Conservation (phyloP, 2,888 invertebrate species). For the Trachelus iudaicus region DNA sequence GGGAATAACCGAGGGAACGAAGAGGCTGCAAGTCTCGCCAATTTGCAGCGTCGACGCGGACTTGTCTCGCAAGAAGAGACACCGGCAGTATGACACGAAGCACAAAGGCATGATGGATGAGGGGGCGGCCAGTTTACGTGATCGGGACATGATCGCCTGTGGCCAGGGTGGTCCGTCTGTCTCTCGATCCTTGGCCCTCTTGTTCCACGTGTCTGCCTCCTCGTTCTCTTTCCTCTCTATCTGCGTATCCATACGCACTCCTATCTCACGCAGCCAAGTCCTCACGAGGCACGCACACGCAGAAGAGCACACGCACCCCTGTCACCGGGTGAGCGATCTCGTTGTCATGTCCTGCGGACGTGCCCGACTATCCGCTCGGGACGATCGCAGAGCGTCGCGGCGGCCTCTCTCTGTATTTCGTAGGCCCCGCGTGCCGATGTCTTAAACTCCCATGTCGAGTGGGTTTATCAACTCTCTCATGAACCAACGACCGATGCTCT, state of each 20-base stretch:
- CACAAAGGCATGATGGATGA: conserved; percentile 63
- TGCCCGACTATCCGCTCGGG: conserved; percentile 29
- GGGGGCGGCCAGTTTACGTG: conserved; percentile 65
- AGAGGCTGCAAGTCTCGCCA: neutral
- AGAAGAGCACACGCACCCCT: conserved; percentile 32
- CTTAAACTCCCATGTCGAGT: conserved; percentile 3
- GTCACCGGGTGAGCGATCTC: conserved; percentile 62
- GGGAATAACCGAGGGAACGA: neutral
- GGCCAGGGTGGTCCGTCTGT: conserved; percentile 61
- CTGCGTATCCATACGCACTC: neutral
- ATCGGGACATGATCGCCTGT: conserved; percentile 61
- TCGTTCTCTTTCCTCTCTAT: conserved; percentile 18
- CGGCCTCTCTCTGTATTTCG: neutral
- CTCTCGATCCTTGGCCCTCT: conserved; percentile 14
- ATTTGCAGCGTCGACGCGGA: conserved; percentile 10
- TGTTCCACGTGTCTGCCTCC: conserved; percentile 14
- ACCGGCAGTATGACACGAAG: conserved; percentile 53
- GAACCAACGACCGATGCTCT: neutral
- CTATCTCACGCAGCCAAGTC: neutral
- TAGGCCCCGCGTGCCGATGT: conserved; percentile 20
- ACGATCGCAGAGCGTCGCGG: conserved; percentile 15
- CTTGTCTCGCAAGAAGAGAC: conserved; percentile 22
- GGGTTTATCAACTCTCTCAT: neutral
- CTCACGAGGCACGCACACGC: neutral
- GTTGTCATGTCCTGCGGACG: conserved; percentile 55